Evolutionary conservation across 2,888 invertebrate species (phyloP).

Genomic region (Mongoloraphidia duomilia): DNA sequence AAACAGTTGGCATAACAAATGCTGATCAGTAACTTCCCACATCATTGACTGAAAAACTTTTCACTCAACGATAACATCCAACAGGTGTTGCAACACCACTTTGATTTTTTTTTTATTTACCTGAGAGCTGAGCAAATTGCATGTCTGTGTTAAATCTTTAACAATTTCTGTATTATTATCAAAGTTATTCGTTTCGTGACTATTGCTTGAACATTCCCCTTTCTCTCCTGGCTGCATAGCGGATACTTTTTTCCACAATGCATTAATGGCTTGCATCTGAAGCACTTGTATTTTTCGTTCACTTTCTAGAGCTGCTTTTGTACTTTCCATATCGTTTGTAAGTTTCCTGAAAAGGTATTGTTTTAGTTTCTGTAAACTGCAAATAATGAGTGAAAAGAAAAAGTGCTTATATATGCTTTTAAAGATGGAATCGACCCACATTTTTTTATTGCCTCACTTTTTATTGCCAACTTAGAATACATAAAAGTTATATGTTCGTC

Average conservation of each 20-base stretch:
- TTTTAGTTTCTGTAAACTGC: background rate
- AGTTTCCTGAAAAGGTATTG: constrained; percentile 42
- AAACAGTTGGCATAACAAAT: background rate
- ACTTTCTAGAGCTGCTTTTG: constrained; percentile 69
- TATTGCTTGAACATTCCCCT: constrained; percentile 17
- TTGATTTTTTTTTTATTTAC: constrained; percentile 26
- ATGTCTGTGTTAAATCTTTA: constrained; percentile 60
- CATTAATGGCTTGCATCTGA: constrained; percentile 83
- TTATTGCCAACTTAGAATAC: background rate
- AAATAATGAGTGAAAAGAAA: background rate
- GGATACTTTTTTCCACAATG: constrained; percentile 76
- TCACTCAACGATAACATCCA: too few species aligned
- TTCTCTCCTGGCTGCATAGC: constrained; percentile 38
- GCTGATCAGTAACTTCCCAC: background rate
- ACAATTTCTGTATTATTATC: constrained; percentile 46
- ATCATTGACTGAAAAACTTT: too few species aligned
- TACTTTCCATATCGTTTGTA: constrained; percentile 70
- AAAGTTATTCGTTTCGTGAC: constrained; percentile 14
- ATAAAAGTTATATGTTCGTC: background rate
- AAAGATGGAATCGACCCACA: too few species aligned
- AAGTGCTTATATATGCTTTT: too few species aligned
- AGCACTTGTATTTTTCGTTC: constrained; percentile 73
- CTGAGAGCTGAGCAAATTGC: constrained; percentile 57
- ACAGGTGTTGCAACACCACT: too few species aligned
- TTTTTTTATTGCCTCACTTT: background rate